phyloP scores from a whole-genome alignment of 2,113 vertebrate species.

The Lagopus leucura region DNA sequence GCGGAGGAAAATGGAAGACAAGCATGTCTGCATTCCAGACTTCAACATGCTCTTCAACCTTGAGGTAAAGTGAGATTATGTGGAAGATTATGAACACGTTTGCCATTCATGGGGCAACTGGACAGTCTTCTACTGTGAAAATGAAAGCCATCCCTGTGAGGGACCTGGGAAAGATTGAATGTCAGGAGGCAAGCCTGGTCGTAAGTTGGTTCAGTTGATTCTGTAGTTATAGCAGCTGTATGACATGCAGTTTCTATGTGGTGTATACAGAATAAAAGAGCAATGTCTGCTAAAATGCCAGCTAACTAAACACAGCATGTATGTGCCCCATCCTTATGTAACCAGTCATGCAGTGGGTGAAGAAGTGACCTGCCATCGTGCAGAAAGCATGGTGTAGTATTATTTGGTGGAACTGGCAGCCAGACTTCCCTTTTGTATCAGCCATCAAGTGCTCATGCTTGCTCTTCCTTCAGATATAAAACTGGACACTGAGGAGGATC shows the following conservation, averaged over 20 bases:
- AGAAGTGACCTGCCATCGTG: background rate
- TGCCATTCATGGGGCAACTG: background rate
- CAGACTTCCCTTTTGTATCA: background rate
- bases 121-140: background rate
- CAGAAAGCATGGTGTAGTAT: background rate
- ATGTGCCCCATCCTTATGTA: background rate
- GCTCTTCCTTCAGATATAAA: background rate
- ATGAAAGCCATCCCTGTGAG: background rate
- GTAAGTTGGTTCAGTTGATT: background rate
- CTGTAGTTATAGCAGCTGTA: background rate
- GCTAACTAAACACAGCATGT: background rate
- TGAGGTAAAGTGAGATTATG: slow-evolving; percentile 77
- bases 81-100: background rate
- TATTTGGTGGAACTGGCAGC: background rate
- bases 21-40: slow-evolving; percentile 96
- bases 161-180: background rate
- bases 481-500: background rate
- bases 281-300: background rate
- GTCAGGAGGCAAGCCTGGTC: background rate
- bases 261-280: background rate
- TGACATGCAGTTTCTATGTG: background rate
- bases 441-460: background rate
- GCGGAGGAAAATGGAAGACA: slow-evolving; percentile 99
- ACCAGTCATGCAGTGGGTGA: background rate
- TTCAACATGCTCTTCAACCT: slow-evolving; percentile 97